Evolutionary conservation across 1,140 invertebrate genomes (phyloP), one percentile per base, ranked within the genome.

Genomic region (Sycophila sp.): DNA sequence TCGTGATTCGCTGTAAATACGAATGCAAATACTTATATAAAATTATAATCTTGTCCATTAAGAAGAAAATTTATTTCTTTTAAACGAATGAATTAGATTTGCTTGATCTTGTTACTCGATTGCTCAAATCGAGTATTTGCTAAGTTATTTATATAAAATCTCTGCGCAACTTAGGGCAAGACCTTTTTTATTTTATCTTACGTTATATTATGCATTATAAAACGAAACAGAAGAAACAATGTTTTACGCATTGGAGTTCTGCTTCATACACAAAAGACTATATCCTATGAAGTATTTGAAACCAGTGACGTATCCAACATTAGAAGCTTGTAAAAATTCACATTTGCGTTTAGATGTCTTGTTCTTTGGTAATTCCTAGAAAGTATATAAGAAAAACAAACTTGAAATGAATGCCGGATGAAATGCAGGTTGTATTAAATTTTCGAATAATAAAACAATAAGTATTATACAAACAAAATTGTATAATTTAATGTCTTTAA

Each of bases 361-460:
- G 1, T 60, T 59, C 11, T 68, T 13, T 62, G n/a, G 15, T 40
- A 45, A 58, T 45, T 47, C 4, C 26, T 59, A 60, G 30, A 22
- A 53, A 26, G 28, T 19, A 34, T 34, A 13, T 17, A 36, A 62
- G n/a, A 30, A 53, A 30, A 59, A 49, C 4, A 24, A 36, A 36
- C 22, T 69, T 40, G 34, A 10, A 15, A 42, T 38, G 28, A 42
- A 32, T 15, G 34, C 10, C 13, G n/a, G 34, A 51, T 26, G 17
- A 38, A 40, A 53, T 69, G 53, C 53, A 69, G 24, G 28, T 42
- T 40, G 32, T 69, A 32, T 60, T 69, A 28, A 10, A 56, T 62
- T 36, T 69, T 24, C 53, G 53, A 62, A 62, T 60, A 62, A 69
- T 69, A 32, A 69, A 69, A 69, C n/a, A n/a, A n/a, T n/a, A n/a